These are phyloP conservation scores for Australoheros facetus DNA, from an alignment of 2,797 vertebrate genomes.

Conservation along the genomic window DNA sequence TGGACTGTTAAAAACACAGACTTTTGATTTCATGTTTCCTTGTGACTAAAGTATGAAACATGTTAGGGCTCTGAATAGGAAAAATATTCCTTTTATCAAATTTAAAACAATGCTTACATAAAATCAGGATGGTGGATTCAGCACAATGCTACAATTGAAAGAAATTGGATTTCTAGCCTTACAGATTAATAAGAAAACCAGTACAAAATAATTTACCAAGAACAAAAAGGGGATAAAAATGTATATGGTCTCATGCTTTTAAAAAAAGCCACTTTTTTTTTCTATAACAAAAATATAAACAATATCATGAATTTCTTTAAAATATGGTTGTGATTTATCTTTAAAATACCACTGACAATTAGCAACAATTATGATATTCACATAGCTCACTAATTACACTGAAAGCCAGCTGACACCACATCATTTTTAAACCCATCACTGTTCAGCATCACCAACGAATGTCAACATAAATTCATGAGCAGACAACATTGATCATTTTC, in stretches of 20 bases:
- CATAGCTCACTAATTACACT: conserved; percentile 74
- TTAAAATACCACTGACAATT: conserved; percentile 80
- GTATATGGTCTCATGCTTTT: conserved; percentile 77
- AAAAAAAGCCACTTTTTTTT: conserved; percentile 73
- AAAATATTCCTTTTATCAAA: conserved; percentile 51
- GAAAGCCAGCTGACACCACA: conserved; percentile 67
- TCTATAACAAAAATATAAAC: conserved; percentile 83
- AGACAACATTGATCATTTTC: conserved; percentile 41
- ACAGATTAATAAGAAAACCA: conserved; percentile 74
- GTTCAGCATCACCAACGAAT: conserved; percentile 54
- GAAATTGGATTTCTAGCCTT: conserved; percentile 79
- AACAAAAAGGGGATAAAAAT: conserved; percentile 69
- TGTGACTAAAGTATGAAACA: conserved; percentile 62
- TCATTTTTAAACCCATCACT: conserved; percentile 54
- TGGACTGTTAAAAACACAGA: conserved; percentile 40
- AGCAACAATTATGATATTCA: conserved; percentile 77
- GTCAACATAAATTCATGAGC: conserved; percentile 40
- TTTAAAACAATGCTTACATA: conserved; percentile 55
- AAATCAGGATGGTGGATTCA: conserved; percentile 59
- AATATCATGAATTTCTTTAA: conserved; percentile 81
- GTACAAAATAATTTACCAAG: conserved; percentile 83
- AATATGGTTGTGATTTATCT: conserved; percentile 82
- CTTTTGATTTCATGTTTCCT: conserved; percentile 48
- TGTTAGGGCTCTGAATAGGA: conserved; percentile 61
- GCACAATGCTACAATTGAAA: conserved; percentile 70